Percentiles rank a stretch among this genome's conserved stretches.
Conservation (phyloP, 2,113 vertebrate genomes). For the Rostratula benghalensis region DNA sequence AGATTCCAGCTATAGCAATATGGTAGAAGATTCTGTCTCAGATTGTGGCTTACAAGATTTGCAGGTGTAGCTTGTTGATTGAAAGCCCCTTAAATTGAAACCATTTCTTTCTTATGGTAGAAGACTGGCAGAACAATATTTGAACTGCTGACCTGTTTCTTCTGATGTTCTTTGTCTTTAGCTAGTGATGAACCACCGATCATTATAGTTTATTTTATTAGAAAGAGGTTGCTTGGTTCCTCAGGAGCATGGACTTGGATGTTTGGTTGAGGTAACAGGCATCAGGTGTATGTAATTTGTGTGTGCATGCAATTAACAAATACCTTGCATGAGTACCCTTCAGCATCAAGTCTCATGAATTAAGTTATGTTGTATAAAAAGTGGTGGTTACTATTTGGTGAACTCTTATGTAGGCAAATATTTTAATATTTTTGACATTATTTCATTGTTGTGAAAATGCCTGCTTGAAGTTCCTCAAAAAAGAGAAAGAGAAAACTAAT, state of each 20-base stretch:
- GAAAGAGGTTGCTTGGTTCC: background rate
- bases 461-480: background rate
- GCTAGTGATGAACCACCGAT: background rate
- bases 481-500: background rate
- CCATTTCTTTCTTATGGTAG: accelerated
- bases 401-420: background rate
- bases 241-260: background rate
- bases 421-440: background rate
- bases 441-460: background rate
- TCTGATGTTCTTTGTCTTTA: background rate
- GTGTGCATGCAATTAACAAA: background rate
- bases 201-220: background rate
- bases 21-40: background rate
- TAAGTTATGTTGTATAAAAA: background rate
- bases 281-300: background rate
- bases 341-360: background rate
- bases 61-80: background rate
- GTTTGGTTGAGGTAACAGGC: background rate
- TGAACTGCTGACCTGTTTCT: background rate
- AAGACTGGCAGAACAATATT: background rate
- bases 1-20: background rate
- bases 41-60: background rate
- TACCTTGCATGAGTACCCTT: background rate
- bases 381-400: background rate
- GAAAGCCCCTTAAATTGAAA: background rate